Evolutionary conservation across 2,888 invertebrate species (phyloP), one percentile per base, ranked within the genome.

Genomic region (Cinara cedri): DNA sequence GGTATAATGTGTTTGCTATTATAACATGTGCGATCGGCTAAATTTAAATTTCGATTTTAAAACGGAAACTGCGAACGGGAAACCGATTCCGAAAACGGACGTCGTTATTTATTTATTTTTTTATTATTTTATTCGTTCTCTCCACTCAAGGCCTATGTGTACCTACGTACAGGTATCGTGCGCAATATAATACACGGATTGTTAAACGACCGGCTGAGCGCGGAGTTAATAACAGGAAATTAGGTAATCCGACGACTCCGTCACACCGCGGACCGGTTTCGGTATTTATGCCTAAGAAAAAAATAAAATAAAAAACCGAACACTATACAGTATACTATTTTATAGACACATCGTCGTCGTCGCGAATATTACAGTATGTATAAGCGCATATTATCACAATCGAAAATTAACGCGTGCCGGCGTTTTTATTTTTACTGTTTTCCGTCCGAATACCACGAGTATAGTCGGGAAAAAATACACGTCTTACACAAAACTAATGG

Each of bases 161-260:
- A 21, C 13, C 19, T 3, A 19, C 49, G 60, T 72, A 34, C 51
- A 75, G 42, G 34, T 49, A 44, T 26, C 54, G 66, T 65, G 46
- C 44, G 75, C 66, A 34, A 55, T 68, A 55, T 60, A 57, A 66
- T 76, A 57, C 49, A 46, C n/a, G 76, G 76, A 68, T 78, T 78
- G 76, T 78, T 78, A 78, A 76, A 76, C 76, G 66, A 66, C 65
- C 44, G 63, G 65, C 55, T 42, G 76, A 46, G 68, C 76, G 34
- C 76, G 34, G 19, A 57, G 26, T 68, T 78, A 78, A 78, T 78
- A 78, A 78, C 76, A 68, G 76, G 76, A 78, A 78, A 78, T 78
- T 78, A 78, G 76, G 76, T 78, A 78, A 78, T 78, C 76, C 68
- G 57, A 57, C 49, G 57, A 68, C 44, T 66, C 66, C 66, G 55